These are phyloP conservation scores for Cantharis rufa DNA, from an alignment of 2,888 invertebrate genomes.

Conservation along the genomic window DNA sequence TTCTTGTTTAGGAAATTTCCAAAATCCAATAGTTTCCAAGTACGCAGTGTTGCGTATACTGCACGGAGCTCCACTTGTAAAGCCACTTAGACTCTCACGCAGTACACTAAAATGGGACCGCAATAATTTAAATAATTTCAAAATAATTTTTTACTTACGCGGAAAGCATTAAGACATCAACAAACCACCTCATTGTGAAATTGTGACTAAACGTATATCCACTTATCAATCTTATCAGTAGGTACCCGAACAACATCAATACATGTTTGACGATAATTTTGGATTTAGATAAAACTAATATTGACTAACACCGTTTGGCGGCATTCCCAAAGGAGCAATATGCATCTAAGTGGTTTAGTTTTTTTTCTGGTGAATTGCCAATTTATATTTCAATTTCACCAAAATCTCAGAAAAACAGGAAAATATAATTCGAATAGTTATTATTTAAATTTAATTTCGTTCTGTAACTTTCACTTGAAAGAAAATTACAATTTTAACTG, in stretches of 20 bases:
- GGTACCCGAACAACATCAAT: not conserved
- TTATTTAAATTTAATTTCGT: not conserved
- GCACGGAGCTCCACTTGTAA: slow-evolving; percentile 47
- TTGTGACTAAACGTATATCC: not conserved
- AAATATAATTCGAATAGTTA: not conserved
- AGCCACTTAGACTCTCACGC: slow-evolving; percentile 8
- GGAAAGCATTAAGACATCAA: not conserved
- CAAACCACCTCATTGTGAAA: not conserved
- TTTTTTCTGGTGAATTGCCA: slow-evolving; percentile 1
- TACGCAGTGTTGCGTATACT: slow-evolving; percentile 46
- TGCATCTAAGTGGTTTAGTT: not conserved
- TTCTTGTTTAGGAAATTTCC: slow-evolving; percentile 30
- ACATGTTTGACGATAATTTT: not conserved
- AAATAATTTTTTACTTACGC: slow-evolving; percentile 1
- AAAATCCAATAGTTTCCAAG: slow-evolving; percentile 35
- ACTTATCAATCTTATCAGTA: not conserved
- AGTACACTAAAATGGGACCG: not conserved
- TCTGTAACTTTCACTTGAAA: no score
- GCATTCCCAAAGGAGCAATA: slow-evolving; percentile 8
- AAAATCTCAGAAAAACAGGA: not conserved
- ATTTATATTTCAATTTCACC: not conserved
- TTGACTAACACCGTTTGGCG: slow-evolving; percentile 8
- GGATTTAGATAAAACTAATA: slow-evolving; percentile 9
- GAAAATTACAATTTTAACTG: no score
- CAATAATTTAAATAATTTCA: not conserved